Evolutionary conservation across 2,888 invertebrate genomes (phyloP), one percentile per base, ranked within the genome.

Genomic region (Phragmatobia fuliginosa): DNA sequence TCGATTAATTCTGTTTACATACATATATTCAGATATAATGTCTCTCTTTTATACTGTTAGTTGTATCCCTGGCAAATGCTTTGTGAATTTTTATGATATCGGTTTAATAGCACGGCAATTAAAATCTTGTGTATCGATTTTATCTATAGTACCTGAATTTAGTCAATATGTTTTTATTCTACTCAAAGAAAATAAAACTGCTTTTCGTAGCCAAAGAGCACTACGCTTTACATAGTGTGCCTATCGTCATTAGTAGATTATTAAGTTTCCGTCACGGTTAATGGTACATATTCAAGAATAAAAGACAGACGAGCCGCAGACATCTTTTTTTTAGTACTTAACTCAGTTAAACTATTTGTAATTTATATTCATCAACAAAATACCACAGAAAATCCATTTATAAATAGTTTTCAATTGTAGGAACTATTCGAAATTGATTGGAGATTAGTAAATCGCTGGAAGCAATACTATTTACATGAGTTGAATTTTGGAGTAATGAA

Each of bases 361-460:
- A 3, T 8, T 49, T 49, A 10, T 49, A n/a, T 49, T 49, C n/a
- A 10, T n/a, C 8, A 49, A 41, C 7, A 8, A 25, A 52, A 25
- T 56, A 28, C 14, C 21, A 59, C 31, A 18, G 32, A 18, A 59
- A 32, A 32, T 59, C 18, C 2, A n/a, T n/a, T 49, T 7, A 32
- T 6, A 1, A 5, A 31, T 16, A 11, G 21, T 32, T 49, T 49
- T 33, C 62, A 62, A 33, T 41, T 0, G n/a, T 16, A 14, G 28
- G 45, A 33, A 49, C 2, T 7, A 32, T 59, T 49, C 67, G 77
- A 80, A 82, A 71, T 74, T 80, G 69, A 74, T 72, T 72, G 69
- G 80, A 77, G 69, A 79, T 82, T 79, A 76, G 63, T 73, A 62
- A 66, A 67, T 60, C 31, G 38, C 49, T 67, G 64, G 68, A 62